Base-by-base conservation (phyloP, 2,113 vertebrate genomes). In the Nannobrachium achirus region DNA sequence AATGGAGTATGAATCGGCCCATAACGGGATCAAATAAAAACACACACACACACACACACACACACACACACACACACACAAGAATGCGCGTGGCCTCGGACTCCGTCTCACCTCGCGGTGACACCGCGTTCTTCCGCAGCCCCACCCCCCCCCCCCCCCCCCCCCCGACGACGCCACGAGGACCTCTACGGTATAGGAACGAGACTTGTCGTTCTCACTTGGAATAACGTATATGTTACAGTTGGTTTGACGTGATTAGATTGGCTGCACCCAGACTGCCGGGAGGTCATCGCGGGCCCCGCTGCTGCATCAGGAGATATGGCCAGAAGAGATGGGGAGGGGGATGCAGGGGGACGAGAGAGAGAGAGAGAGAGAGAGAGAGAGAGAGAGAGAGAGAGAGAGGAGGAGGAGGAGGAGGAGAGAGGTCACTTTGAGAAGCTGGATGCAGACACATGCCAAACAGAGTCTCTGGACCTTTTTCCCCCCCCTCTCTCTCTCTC, bases 391-490 rank as follows among this genome's bases (percentile, higher is more conserved):
- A 77, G 76, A 49, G 78, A 59, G 80, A 78, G 79, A 44, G 76
- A 76, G 73, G 66, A 75, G 79, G 79, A 63, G 85, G 82, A 70
- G 39, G 76, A 72, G 58, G 78, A 45, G 58, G 80, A 85, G 83
- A 84, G 90, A 91, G 93, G 93, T 94, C 91, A 94, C 91, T 93
- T 93, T 93, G 90, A 94, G 86, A 86, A 92, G 80, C 89, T 93
- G 91, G 91, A 93, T 87, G 80, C 82, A 67, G 86, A 78, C 84
- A 86, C 85, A 88, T 92, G 91, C 91, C 92, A 93, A 91, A 89
- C 89, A 88, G 86, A 70, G 45, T 86, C 88, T 91, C 88, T 87
- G 86, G 82, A 87, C 84, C 78, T 63, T 70, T 66, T 33, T 33
- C 6, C 25, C 25, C 6, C 25, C 6, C 25, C 6, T 69, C 70